phyloP scores from a whole-genome alignment of 2,888 invertebrate species.

The Ypsolopha sequella region DNA sequence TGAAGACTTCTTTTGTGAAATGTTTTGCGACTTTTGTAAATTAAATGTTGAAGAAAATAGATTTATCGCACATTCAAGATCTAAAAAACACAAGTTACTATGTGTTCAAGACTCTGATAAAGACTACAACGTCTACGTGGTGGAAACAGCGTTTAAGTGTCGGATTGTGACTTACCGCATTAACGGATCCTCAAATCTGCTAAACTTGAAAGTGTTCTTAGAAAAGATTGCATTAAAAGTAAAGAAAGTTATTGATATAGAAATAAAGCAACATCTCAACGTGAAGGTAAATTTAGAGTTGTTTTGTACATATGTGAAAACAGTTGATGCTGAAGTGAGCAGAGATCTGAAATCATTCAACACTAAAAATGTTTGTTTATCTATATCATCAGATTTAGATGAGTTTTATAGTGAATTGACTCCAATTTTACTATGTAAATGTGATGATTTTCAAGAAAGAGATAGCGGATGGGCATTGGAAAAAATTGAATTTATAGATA shows the following conservation, averaged over 20 bases:
- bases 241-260: conserved; percentile 1
- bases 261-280: too few species aligned
- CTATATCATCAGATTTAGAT: conserved; percentile 9
- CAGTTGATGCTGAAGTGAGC: conserved; percentile 13
- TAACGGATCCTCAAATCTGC: neutral
- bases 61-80: too few species aligned
- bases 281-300: conserved; percentile 10
- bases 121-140: conserved; percentile 11
- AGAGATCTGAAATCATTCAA: conserved; percentile 10
- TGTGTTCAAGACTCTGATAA: too few species aligned
- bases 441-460: conserved; percentile 15
- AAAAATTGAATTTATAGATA: conserved; percentile 10
- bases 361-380: conserved; percentile 14
- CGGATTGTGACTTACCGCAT: conserved; percentile 8
- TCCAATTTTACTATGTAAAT: neutral
- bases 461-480: conserved; percentile 16
- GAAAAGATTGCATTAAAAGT: neutral
- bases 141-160: conserved; percentile 10
- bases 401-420: conserved; percentile 9
- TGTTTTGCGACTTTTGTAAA: too few species aligned
- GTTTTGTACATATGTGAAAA: conserved; percentile 13
- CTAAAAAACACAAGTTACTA: too few species aligned
- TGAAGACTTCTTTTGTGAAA: too few species aligned
- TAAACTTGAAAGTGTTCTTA: neutral
- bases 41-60: too few species aligned